phyloP scores from a whole-genome alignment of 2,888 invertebrate genomes.

The Drosophila fulvimacula region DNA sequence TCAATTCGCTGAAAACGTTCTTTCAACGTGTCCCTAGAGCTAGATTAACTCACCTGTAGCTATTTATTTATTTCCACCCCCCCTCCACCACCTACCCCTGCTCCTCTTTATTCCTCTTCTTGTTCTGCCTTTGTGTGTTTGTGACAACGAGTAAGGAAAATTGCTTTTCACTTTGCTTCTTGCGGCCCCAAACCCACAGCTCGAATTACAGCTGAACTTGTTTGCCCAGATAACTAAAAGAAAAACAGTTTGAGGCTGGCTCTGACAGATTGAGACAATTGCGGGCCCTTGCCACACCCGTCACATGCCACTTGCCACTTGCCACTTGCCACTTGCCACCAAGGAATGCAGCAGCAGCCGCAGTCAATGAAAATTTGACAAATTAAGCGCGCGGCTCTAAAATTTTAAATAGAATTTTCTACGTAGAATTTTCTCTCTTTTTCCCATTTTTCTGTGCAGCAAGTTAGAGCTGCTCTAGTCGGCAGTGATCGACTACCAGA shows the following conservation, averaged over 20 bases:
- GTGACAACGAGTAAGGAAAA: slow-evolving; percentile 44
- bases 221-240: slow-evolving; percentile 31
- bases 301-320: slow-evolving; percentile 12
- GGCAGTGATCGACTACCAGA: not conserved
- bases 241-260: slow-evolving; percentile 27
- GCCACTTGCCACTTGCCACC: slow-evolving; percentile 4
- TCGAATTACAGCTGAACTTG: slow-evolving; percentile 45
- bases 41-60: slow-evolving; percentile 51
- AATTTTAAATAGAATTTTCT: slow-evolving; percentile 15
- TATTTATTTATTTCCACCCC: not conserved
- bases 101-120: too few species aligned
- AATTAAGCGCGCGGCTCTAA: slow-evolving; percentile 40
- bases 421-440: not conserved
- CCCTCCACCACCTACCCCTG: fast-evolving
- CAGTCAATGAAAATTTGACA: slow-evolving; percentile 24
- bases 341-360: slow-evolving; percentile 20
- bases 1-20: slow-evolving; percentile 18
- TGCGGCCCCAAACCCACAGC: not conserved
- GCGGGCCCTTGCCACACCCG: slow-evolving; percentile 17
- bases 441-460: too few species aligned
- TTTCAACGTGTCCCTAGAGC: slow-evolving; percentile 59
- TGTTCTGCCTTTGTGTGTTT: slow-evolving; percentile 29
- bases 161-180: slow-evolving; percentile 46
- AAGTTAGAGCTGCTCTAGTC: not conserved
- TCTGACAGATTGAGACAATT: slow-evolving; percentile 59